Percentiles rank a stretch among this genome's conserved stretches.
phyloP scores from a whole-genome alignment of 2,113 vertebrate genomes.

The Camelus dromedarius region DNA sequence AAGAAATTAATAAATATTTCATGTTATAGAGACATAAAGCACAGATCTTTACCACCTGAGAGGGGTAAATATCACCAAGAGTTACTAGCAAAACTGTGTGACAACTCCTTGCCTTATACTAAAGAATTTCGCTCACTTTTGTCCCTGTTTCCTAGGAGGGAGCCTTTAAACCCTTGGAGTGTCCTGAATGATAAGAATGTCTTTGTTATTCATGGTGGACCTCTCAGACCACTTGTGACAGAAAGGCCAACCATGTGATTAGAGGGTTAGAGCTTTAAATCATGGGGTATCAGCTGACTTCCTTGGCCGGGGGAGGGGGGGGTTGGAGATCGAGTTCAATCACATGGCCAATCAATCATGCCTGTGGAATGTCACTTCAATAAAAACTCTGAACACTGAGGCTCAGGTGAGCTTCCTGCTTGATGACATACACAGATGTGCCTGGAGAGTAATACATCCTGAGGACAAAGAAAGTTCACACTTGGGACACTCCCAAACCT shows the following conservation, averaged over 20 bases:
- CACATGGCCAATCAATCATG: neutral
- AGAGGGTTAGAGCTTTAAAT: neutral
- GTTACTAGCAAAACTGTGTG: conserved; percentile 9
- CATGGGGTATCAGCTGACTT: neutral
- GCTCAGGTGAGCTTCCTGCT: neutral
- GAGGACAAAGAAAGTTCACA: neutral
- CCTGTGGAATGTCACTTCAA: neutral
- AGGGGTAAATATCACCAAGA: neutral
- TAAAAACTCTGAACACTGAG: neutral
- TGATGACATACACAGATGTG: neutral
- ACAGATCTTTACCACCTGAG: neutral
- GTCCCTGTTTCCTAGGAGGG: neutral
- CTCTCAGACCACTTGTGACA: neutral
- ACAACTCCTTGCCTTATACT: neutral
- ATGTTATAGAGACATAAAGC: neutral
- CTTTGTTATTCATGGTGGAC: neutral
- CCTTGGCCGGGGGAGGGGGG: neutral
- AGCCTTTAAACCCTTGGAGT: neutral
- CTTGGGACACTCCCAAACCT: neutral
- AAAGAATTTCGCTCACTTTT: neutral
- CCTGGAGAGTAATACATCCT: neutral
- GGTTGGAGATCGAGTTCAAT: neutral
- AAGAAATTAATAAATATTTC: conserved; percentile 12
- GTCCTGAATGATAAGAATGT: neutral
- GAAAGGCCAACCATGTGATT: neutral